A percentile compares a stretch with the other conserved stretches of the same genome.
Evolutionary conservation across 1,140 invertebrate genomes (phyloP).

Genomic region (Bombyx mandarina): DNA sequence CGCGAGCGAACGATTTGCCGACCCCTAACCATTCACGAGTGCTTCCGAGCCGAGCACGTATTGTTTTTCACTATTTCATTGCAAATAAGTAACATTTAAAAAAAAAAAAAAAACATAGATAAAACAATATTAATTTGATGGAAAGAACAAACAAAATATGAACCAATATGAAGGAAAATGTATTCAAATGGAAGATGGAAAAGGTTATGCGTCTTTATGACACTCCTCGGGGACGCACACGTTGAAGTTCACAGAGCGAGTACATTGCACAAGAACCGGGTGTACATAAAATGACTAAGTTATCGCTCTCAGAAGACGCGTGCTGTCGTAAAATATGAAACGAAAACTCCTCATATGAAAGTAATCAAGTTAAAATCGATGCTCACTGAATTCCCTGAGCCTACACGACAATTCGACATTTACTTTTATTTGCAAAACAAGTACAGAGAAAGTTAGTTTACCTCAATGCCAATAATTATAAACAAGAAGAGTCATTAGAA

Average conservation of each 20-base stretch:
- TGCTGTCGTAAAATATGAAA: conserved; percentile 61
- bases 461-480: too few species aligned
- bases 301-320: conserved; percentile 66
- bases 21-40: conserved; percentile 30
- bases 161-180: conserved; percentile 17
- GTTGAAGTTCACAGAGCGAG: conserved; percentile 48
- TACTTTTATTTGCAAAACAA: too few species aligned
- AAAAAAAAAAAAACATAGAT: background rate
- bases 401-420: too few species aligned
- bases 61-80: conserved; percentile 3
- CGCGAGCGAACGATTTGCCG: conserved; percentile 42
- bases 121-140: background rate
- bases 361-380: conserved; percentile 57
- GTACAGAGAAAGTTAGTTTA: too few species aligned
- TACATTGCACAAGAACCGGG: conserved; percentile 46
- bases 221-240: conserved; percentile 43
- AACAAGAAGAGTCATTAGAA: too few species aligned
- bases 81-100: background rate
- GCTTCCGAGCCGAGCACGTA: conserved; percentile 11
- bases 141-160: background rate
- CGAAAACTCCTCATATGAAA: conserved; percentile 52
- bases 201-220: conserved; percentile 62
- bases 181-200: conserved; percentile 50
- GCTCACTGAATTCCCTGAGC: background rate
- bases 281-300: conserved; percentile 68